phyloP scores from a whole-genome alignment of 2,888 invertebrate genomes.

The Cybosia mesomella region DNA sequence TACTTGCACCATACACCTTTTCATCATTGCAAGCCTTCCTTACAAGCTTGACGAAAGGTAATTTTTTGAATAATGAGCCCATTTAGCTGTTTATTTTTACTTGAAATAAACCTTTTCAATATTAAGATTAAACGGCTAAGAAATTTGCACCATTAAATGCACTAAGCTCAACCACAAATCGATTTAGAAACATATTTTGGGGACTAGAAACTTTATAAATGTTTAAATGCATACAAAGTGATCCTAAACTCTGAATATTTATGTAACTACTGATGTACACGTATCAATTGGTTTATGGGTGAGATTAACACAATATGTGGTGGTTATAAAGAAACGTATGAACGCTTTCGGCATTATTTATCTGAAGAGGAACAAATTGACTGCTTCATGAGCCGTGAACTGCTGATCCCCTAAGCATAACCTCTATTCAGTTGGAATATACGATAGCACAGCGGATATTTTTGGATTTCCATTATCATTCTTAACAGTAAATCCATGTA shows the following conservation, averaged over 20 bases:
- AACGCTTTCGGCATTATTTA: slow-evolving; percentile 38
- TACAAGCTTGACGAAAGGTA: slow-evolving; percentile 65
- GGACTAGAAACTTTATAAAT: neutral
- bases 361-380: slow-evolving; percentile 58
- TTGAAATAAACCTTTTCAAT: neutral
- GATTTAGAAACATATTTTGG: neutral
- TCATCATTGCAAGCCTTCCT: slow-evolving; percentile 53
- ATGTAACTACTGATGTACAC: neutral
- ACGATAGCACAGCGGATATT: slow-evolving; percentile 61
- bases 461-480: slow-evolving; percentile 40
- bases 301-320: slow-evolving; percentile 38
- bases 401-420: slow-evolving; percentile 72
- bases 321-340: slow-evolving; percentile 38
- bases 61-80: slow-evolving; percentile 59
- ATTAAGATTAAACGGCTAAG: neutral
- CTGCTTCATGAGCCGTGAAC: slow-evolving; percentile 73
- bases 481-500: slow-evolving; percentile 20
- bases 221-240: neutral
- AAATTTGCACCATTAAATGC: neutral
- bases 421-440: slow-evolving; percentile 73
- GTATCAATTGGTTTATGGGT: neutral
- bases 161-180: neutral
- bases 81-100: slow-evolving; percentile 50
- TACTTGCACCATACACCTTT: slow-evolving; percentile 37
- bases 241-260: neutral